These are phyloP conservation scores for Gymnorhina tibicen DNA, from an alignment of 2,113 vertebrate genomes.

Conservation along the genomic window DNA sequence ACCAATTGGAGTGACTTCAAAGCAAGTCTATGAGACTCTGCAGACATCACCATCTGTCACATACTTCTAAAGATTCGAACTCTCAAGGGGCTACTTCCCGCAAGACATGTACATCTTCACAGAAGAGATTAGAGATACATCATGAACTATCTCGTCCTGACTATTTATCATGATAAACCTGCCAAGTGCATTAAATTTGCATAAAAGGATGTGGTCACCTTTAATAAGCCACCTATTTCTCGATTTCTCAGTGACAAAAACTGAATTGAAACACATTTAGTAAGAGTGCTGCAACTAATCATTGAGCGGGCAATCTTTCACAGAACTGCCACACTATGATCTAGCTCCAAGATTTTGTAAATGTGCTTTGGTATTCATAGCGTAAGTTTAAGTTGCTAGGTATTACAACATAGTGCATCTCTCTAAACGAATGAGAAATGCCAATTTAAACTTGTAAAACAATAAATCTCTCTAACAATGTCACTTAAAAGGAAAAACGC, in stretches of 20 bases:
- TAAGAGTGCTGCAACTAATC: background rate
- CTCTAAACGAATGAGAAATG: background rate
- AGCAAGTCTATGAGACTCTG: background rate
- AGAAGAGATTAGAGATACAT: slow-evolving; percentile 45
- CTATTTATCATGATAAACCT: slow-evolving; percentile 47
- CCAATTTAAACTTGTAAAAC: background rate
- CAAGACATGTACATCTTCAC: slow-evolving; percentile 39
- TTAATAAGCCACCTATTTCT: slow-evolving; percentile 39
- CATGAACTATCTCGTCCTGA: slow-evolving; percentile 25
- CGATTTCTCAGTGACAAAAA: slow-evolving; percentile 31
- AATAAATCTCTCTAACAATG: background rate
- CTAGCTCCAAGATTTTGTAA: background rate
- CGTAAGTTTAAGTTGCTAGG: background rate
- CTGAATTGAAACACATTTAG: slow-evolving; percentile 25
- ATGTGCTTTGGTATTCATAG: background rate
- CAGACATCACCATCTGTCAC: slow-evolving; percentile 28
- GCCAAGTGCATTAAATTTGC: slow-evolving; percentile 49
- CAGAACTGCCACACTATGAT: background rate
- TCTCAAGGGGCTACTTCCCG: slow-evolving; percentile 25
- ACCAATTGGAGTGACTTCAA: slow-evolving; percentile 10
- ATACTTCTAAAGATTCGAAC: slow-evolving; percentile 3
- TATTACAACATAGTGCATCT: background rate
- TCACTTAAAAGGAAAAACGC: background rate
- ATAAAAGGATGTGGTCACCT: slow-evolving; percentile 42
- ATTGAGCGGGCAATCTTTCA: background rate